phyloP scores from a whole-genome alignment of 2,888 invertebrate species.

The Ligdia adustata region DNA sequence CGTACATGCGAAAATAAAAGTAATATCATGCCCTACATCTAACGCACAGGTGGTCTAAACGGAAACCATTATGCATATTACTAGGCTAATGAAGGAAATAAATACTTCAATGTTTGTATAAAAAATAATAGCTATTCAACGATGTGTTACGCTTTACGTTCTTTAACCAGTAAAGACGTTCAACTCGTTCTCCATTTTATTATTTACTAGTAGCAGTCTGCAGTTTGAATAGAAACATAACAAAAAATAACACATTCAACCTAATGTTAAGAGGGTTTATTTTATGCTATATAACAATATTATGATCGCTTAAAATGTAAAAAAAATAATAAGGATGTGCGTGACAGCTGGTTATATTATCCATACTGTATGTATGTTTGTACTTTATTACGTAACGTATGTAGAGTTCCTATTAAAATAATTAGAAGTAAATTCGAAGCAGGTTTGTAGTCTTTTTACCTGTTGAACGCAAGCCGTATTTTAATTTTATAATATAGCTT shows the following conservation, averaged over 20 bases:
- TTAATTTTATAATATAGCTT: not conserved
- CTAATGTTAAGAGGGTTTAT: too few species aligned
- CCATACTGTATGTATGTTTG: conserved; percentile 2
- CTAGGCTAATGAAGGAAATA: conserved; percentile 29
- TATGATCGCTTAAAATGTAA: too few species aligned
- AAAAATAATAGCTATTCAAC: conserved; percentile 11
- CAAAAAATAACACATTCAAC: too few species aligned
- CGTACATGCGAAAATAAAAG: conserved; percentile 8
- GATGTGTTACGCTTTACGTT: too few species aligned
- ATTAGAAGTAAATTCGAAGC: conserved; percentile 6
- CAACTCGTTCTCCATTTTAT: too few species aligned
- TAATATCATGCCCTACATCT: conserved; percentile 26
- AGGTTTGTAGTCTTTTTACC: conserved; percentile 6
- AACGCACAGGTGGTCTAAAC: conserved; percentile 28
- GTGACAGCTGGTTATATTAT: too few species aligned
- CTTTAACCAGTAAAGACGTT: too few species aligned
- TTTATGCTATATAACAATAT: too few species aligned
- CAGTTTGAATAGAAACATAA: too few species aligned
- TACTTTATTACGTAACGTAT: conserved; percentile 11
- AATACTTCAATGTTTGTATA: conserved; percentile 15
- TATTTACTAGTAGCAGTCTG: too few species aligned
- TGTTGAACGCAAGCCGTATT: conserved; percentile 1
- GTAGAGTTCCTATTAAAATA: conserved; percentile 9
- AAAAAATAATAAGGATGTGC: too few species aligned
- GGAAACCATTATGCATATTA: conserved; percentile 34